A percentile compares a stretch with the other conserved stretches of the same genome.
phyloP scores from a whole-genome alignment of 2,113 vertebrate genomes.

The Vanacampus margaritifer region DNA sequence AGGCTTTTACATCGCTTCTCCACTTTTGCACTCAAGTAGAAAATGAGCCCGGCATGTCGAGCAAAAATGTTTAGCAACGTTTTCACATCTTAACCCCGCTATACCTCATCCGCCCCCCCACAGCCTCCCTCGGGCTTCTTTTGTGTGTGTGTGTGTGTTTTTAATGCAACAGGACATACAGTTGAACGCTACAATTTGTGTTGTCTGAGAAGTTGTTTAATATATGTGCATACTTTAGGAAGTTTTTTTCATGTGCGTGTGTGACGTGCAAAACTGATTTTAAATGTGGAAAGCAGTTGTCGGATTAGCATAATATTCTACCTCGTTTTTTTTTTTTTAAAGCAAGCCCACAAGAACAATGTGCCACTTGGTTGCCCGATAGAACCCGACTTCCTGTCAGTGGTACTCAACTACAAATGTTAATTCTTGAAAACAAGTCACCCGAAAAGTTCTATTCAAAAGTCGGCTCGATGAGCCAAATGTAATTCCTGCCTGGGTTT shows the following conservation, averaged over 20 bases:
- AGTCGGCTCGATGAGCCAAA: background rate
- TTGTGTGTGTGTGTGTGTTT: too few relatives aligned
- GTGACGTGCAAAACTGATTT: background rate
- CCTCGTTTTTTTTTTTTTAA: background rate
- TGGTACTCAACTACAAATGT: background rate
- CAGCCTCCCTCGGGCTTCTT: background rate
- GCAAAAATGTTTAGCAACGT: conserved; percentile 52
- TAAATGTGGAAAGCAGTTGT: background rate
- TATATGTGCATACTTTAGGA: conserved; percentile 9
- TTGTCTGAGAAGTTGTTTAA: conserved; percentile 1
- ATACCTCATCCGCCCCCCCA: background rate
- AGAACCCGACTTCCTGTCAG: background rate
- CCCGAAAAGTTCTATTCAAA: background rate
- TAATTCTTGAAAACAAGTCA: conserved; percentile 2
- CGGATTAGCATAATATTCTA: background rate
- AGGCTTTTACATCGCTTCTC: conserved; percentile 54
- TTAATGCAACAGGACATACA: conserved; percentile 15
- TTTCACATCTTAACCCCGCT: conserved; percentile 38
- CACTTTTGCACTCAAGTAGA: conserved; percentile 48
- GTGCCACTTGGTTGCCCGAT: background rate
- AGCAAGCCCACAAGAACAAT: background rate
- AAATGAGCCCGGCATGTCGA: conserved; percentile 44
- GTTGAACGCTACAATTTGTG: background rate
- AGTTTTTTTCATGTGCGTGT: background rate
- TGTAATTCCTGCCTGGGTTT: background rate